Evolutionary conservation across 64 coral and sea anemone genomes (phyloP).

Genomic region (Pocillopora verrucosa): DNA sequence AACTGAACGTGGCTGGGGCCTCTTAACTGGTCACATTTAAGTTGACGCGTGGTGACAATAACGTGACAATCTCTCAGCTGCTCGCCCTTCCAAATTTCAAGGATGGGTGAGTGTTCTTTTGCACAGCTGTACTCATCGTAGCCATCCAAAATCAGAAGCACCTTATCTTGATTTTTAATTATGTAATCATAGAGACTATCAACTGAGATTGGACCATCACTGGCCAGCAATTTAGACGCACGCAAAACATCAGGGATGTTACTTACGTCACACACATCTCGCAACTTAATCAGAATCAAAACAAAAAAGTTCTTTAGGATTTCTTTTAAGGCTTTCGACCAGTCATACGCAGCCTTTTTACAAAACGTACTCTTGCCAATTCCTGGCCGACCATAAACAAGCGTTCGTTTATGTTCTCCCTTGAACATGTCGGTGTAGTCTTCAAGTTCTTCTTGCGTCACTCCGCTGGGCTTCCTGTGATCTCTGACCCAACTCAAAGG

Average conservation of each 20-base stretch:
- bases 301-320: not conserved
- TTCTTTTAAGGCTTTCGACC: not conserved
- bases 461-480: not conserved
- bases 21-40: conserved; percentile 1
- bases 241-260: not conserved
- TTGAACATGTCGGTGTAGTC: not conserved
- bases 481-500: not conserved
- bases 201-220: not conserved
- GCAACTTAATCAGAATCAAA: not conserved
- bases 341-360: not conserved
- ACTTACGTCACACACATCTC: not conserved
- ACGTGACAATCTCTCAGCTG: conserved; percentile 5
- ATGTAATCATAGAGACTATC: not conserved
- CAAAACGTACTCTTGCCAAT: not conserved
- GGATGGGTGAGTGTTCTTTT: not conserved
- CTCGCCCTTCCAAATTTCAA: not conserved
- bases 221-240: not conserved
- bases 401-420: not conserved
- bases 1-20: conserved; percentile 12
- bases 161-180: conserved; percentile 8
- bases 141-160: conserved; percentile 40
- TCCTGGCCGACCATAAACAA: not conserved
- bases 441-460: not conserved
- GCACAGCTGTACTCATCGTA: conserved; percentile 38
- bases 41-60: conserved; percentile 34